Conservation (phyloP, 2,888 invertebrate genomes). For the Pachliopta kotzebuea region DNA sequence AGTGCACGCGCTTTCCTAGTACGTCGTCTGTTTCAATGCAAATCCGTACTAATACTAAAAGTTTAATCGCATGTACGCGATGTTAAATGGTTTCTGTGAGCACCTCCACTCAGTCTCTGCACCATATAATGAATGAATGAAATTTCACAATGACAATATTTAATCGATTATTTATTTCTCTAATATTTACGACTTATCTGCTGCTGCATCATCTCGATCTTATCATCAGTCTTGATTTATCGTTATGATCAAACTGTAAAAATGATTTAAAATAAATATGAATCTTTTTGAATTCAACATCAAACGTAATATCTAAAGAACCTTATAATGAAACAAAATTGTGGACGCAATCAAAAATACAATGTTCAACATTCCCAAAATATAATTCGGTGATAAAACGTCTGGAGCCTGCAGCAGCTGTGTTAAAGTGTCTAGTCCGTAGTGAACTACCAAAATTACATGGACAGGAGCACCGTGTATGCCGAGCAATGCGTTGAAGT, state of each 20-base stretch:
- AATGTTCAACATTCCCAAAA: conserved; percentile 13
- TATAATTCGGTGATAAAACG: neutral
- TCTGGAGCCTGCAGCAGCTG: neutral
- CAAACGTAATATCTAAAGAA: neutral
- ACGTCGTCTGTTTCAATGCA: neutral
- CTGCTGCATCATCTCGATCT: no score
- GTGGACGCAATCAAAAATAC: neutral
- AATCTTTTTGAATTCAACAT: no score
- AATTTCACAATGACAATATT: no score
- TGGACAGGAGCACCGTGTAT: neutral
- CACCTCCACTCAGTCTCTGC: neutral
- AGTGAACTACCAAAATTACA: neutral
- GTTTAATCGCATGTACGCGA: neutral
- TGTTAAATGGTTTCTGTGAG: neutral
- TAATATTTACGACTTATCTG: no score
- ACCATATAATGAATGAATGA: neutral
- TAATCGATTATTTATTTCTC: no score
- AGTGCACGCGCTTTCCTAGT: neutral
- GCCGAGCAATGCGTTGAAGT: conserved; percentile 4
- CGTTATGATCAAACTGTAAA: no score
- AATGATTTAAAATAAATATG: no score
- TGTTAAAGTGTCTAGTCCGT: neutral
- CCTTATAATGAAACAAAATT: neutral
- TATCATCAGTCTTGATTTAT: no score
- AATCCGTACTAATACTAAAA: neutral